Percentiles rank a stretch among this genome's conserved stretches.
Evolutionary conservation across 2,113 vertebrate genomes (phyloP).

Genomic region (Poecilia latipinna): DNA sequence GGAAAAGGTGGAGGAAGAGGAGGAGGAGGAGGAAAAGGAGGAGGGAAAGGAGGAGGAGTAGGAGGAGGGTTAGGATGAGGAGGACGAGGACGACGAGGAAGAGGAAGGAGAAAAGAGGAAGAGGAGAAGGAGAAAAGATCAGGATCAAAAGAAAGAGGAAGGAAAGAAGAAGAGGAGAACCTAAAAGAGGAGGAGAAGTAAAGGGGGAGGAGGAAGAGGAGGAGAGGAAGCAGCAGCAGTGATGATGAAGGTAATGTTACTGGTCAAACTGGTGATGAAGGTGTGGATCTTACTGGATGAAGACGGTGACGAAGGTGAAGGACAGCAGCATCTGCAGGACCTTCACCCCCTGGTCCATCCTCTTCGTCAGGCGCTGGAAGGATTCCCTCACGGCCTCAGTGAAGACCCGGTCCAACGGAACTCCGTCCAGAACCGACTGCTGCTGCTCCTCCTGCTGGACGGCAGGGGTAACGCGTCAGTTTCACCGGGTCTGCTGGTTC

Average conservation of each 20-base stretch:
- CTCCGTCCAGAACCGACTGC: conserved; percentile 29
- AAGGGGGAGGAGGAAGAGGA: too few species aligned
- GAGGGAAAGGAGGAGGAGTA: too few species aligned
- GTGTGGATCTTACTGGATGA: conserved; percentile 45
- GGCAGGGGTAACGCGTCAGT: neutral
- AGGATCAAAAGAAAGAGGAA: neutral
- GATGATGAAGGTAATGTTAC: neutral
- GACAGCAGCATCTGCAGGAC: conserved; percentile 49
- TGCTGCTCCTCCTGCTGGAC: conserved; percentile 49
- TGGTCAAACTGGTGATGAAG: neutral
- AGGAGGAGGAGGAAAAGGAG: too few species aligned
- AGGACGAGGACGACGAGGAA: too few species aligned
- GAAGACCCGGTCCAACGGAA: conserved; percentile 34
- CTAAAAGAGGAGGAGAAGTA: too few species aligned
- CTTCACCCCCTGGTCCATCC: neutral
- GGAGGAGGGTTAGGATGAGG: too few species aligned
- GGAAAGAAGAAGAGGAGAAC: neutral
- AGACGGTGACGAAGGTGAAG: conserved; percentile 62
- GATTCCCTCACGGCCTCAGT: conserved; percentile 5
- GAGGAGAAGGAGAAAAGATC: too few species aligned
- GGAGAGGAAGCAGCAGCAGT: neutral
- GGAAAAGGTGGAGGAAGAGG: too few species aligned
- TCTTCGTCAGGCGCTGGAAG: neutral
- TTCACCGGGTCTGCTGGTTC: too few species aligned
- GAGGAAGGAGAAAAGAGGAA: too few species aligned